Percentiles rank a stretch among this genome's conserved stretches.
phyloP scores from a whole-genome alignment of 2,888 invertebrate genomes.

The Kuschelorhynchus macadamiae region DNA sequence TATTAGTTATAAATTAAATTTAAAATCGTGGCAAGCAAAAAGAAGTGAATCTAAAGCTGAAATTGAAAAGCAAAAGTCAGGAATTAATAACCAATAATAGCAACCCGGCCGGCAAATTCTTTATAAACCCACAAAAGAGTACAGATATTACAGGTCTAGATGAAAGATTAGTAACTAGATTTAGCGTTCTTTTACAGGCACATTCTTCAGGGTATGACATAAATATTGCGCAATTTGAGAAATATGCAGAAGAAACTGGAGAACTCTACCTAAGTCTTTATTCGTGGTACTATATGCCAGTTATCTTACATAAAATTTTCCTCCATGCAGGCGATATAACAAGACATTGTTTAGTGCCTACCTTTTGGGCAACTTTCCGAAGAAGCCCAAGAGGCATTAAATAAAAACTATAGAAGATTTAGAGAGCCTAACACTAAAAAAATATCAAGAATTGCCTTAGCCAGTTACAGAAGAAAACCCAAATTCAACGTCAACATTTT shows the following conservation, averaged over 20 bases:
- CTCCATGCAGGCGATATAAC: conserved; percentile 39
- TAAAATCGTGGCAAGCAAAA: conserved; percentile 1
- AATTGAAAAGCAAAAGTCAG: not conserved
- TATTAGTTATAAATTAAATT: not conserved
- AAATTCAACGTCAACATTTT: no score
- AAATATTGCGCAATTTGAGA: conserved; percentile 39
- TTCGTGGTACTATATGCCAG: no score
- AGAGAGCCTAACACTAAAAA: conserved; percentile 18
- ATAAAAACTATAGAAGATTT: conserved; percentile 27
- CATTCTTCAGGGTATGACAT: conserved; percentile 43
- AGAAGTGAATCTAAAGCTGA: not conserved
- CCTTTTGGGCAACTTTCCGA: conserved; percentile 52
- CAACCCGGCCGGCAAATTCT: not conserved
- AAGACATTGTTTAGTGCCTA: conserved; percentile 42
- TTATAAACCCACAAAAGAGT: conserved; percentile 1
- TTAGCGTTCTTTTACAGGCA: conserved; percentile 25
- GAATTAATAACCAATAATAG: not conserved
- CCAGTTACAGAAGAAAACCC: no score
- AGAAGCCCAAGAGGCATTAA: conserved; percentile 52
- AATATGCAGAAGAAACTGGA: conserved; percentile 39
- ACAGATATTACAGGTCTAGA: conserved; percentile 29
- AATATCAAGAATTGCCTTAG: no score
- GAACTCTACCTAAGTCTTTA: conserved; percentile 15
- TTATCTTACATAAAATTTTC: conserved; percentile 44
- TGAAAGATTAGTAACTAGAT: not conserved